Evolutionary conservation across 2,888 invertebrate genomes (phyloP), one percentile per base, ranked within the genome.

Genomic region (Brachyptera risi): DNA sequence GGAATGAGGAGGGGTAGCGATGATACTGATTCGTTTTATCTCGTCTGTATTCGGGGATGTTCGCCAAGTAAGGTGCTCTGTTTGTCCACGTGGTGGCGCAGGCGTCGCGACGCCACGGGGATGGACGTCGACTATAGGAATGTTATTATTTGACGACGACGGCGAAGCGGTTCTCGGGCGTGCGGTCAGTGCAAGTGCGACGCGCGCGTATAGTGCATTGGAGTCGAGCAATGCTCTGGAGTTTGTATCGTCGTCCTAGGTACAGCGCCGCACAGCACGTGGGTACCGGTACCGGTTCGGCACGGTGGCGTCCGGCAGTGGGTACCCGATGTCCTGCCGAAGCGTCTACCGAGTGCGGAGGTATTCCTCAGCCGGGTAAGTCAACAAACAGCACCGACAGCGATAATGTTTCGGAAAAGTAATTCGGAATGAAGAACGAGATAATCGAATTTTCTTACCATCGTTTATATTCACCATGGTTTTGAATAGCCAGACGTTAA

Each of bases 291-390:
- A n/a, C n/a, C n/a, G n/a, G n/a, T n/a, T n/a, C n/a, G n/a, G n/a
- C n/a, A n/a, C n/a, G n/a, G n/a, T n/a, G n/a, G n/a, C 21, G 21
- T 13, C 21, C 37, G 54, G 35, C 21, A 13, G n/a, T n/a, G 23
- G 2, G 5, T n/a, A n/a, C 24, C 24, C 59, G 58, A 67, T 67
- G 67, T 67, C 67, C 65, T 64, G 65, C 65, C 64, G 65, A 54
- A 67, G 65, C 59, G 63, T 67, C 24, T 63, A 63, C 57, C 62
- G 54, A 5, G 54, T 37, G 2, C 17, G 67, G 62, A 65, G 67
- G 60, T 65, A 65, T 58, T 67, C 64, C 19, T 56, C 56, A 24
- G 51, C 67, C 23, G 67, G 67, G 67, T 67, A 61, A 67, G 67
- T 47, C 24, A n/a, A n/a, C 47, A 19, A 24, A 5, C 11, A 31